Conservation (phyloP, 2,888 invertebrate genomes). For the Epicampocera succincta region DNA sequence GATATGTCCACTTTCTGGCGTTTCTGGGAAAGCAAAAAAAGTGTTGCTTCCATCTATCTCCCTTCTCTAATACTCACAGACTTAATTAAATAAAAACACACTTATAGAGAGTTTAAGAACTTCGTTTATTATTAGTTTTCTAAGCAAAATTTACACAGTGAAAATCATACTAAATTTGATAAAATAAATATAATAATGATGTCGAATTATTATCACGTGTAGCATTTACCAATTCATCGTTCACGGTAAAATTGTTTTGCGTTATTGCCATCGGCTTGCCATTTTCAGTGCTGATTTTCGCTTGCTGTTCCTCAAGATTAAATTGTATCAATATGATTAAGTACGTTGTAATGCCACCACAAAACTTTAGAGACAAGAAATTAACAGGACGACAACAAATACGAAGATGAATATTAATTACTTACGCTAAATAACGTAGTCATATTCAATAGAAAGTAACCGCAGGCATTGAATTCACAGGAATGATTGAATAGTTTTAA, state of each 20-base stretch:
- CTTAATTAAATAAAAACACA: too few relatives aligned
- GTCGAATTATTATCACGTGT: constrained; percentile 24
- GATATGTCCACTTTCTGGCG: too few relatives aligned
- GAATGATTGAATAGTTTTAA: constrained; percentile 81
- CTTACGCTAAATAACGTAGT: constrained; percentile 80
- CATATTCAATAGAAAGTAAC: constrained; percentile 81
- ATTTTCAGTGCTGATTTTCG: constrained; percentile 71
- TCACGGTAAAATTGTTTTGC: neutral
- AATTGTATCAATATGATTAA: constrained; percentile 81
- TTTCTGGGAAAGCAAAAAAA: too few relatives aligned
- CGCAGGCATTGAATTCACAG: constrained; percentile 81
- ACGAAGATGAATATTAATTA: constrained; percentile 9
- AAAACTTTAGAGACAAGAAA: constrained; percentile 71
- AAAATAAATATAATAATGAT: constrained; percentile 5
- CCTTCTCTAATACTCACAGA: too few relatives aligned
- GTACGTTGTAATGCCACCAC: constrained; percentile 81
- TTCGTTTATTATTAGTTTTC: too few relatives aligned
- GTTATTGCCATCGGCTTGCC: constrained; percentile 15
- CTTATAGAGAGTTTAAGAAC: too few relatives aligned
- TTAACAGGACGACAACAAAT: neutral
- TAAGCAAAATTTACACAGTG: too few relatives aligned
- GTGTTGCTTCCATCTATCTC: too few relatives aligned
- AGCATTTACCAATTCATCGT: constrained; percentile 9
- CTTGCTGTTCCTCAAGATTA: constrained; percentile 80
- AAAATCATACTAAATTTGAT: constrained; percentile 14